Base-by-base conservation (phyloP, 1,140 invertebrate species). In the Oryctes rhinoceros region DNA sequence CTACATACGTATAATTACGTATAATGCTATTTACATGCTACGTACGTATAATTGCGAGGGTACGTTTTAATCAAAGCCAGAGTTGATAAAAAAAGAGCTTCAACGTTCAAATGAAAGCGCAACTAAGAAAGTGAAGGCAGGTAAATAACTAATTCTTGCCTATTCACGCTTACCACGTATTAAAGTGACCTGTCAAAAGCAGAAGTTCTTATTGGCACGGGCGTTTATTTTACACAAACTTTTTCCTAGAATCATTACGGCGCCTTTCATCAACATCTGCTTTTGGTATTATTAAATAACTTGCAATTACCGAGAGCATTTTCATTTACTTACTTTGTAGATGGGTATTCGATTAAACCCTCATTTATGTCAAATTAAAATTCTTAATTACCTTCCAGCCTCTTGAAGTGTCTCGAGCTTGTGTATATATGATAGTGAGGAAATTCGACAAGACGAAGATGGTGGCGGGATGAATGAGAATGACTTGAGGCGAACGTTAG, bases 321-420 rank as follows among this genome's bases (percentile, higher is more conserved):
- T 59, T 59, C 53, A 59, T 59, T 59, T 18, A 59, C 49, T n/a
- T 53, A 53, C 53, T 59, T 59, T n/a, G 53, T 59, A 59, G 53
- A 59, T 59, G 53, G 53, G 15, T 15, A 59, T 59, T 59, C 53
- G 53, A 59, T 59, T 59, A 59, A 59, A 59, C 53, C 18, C 53
- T 59, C 53, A 59, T 59, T 59, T 59, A 59, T 59, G 53, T 59
- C 53, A 59, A 59, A 59, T 59, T 59, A 59, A 59, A 59, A 59
- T 59, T 59, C 53, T 59, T 59, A 59, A 59, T 59, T 59, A 59
- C 53, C 53, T 59, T 1, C 15, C 7, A 59, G 53, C 53, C 4
- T 59, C 53, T 59, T 59, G 13, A 59, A 59, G 53, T 18, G 53
- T 59, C 53, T 59, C 53, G 53, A 15, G 15, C 3, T 59, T 59